phyloP scores from a whole-genome alignment of 1,140 invertebrate genomes.

The Acyrthosiphon pisum region DNA sequence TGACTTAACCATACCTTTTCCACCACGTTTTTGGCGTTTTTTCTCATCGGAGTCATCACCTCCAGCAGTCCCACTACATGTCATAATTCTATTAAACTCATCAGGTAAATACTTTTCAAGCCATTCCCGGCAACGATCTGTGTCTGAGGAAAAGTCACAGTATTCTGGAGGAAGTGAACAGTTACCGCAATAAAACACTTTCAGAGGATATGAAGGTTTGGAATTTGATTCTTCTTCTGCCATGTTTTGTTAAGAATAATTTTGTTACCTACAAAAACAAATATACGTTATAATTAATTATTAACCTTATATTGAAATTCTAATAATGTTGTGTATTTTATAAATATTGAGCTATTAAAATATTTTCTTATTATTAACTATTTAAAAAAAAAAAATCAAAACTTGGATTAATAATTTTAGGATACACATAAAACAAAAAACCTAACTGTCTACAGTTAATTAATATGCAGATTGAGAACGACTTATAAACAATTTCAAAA shows the following conservation, averaged over 20 bases:
- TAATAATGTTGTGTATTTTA: background rate
- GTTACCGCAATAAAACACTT: conserved; percentile 92
- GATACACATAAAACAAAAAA: background rate
- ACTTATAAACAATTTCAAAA: background rate
- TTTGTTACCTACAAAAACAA: background rate
- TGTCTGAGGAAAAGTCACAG: conserved; percentile 97
- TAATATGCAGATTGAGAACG: background rate
- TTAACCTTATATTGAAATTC: background rate
- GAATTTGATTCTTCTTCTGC: conserved; percentile 37
- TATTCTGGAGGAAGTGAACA: conserved; percentile 96
- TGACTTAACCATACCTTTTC: conserved; percentile 78
- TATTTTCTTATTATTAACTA: background rate
- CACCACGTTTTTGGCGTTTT: conserved; percentile 83
- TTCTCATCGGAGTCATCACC: conserved; percentile 80
- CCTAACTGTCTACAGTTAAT: background rate
- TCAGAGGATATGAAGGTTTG: conserved; percentile 64
- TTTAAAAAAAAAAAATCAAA: background rate
- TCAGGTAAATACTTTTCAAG: conserved; percentile 91
- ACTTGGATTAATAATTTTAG: background rate
- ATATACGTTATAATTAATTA: background rate
- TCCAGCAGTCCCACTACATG: conserved; percentile 61
- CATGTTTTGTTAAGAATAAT: conserved; percentile 23
- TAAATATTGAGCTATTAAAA: background rate
- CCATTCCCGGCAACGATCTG: conserved; percentile 98
- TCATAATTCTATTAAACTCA: conserved; percentile 83